Base-by-base conservation (phyloP, 1,140 invertebrate species). In the Bilobella aurantiaca region DNA sequence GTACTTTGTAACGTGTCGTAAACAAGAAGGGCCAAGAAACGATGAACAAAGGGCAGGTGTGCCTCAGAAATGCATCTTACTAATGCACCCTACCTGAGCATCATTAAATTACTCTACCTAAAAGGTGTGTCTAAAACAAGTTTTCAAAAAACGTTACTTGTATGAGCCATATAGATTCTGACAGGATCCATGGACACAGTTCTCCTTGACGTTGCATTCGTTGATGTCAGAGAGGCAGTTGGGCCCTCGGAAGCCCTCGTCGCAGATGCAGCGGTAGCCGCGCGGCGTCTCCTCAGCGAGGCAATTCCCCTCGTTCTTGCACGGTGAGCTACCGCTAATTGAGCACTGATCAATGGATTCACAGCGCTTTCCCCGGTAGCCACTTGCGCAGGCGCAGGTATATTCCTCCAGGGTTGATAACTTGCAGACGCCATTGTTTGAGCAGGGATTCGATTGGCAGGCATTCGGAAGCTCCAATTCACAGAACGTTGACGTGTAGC, bases 401-500 rank as follows among this genome's bases (percentile, higher is more conserved):
- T 90, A 94, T 42, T 86, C 85, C 63, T 86, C 79, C 5, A 95
- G 77, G 8, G 78, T 75, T 69, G 84, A 84, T 21, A 96, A 81
- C 58, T 85, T 82, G 75, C 92, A 95, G 2, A 86, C 86, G 25
- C 90, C 92, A 16, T 90, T 89, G 75, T 94, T 91, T 67, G 83
- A 78, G 76, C 93, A 96, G 0, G 91, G 93, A 42, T 83, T 81
- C 1, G 85, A 87, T 79, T 95, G 92, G 77, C 96, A 98, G 12
- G 88, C 90, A 78, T 93, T 93, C 1, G 86, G 84, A 49, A 94
- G 85, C 2, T 85, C 82, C 68, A 95, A 90, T 79, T 98, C 94
- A 79, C 96, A 98, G 12, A 96, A 81, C 1, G 88, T 91, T 12
- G 93, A 94, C 61, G 87, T 87, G 80, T 87, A 98, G 21, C 95